These are phyloP conservation scores for Shargacucullia verbasci DNA, from an alignment of 2,888 invertebrate species.

Conservation along the genomic window DNA sequence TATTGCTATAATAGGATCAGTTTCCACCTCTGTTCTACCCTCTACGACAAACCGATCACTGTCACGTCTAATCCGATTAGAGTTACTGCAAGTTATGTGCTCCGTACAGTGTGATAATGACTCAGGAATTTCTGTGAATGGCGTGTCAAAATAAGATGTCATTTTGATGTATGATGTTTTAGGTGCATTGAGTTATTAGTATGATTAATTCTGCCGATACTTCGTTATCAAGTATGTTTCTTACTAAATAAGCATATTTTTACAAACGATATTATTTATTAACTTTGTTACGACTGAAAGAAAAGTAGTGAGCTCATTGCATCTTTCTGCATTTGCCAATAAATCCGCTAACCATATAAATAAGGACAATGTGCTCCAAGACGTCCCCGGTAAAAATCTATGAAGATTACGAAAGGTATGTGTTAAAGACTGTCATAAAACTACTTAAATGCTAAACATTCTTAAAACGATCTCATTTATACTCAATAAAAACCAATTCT, in stretches of 20 bases:
- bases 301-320: too few species aligned
- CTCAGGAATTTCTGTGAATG: constrained; percentile 37
- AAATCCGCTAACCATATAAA: too few species aligned
- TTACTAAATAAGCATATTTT: too few species aligned
- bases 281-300: too few species aligned
- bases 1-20: constrained; percentile 32
- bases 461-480: constrained; percentile 15
- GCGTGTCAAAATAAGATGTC: constrained; percentile 50
- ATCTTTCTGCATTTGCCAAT: too few species aligned
- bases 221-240: too few species aligned
- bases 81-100: constrained; percentile 46
- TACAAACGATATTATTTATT: too few species aligned
- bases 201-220: too few species aligned
- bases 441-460: neutral
- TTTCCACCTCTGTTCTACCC: constrained; percentile 34
- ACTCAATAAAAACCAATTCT: constrained; percentile 20
- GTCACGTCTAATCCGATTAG: constrained; percentile 76
- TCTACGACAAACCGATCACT: constrained; percentile 72
- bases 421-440: neutral
- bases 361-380: too few species aligned
- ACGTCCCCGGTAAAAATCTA: too few species aligned
- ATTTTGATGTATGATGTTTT: constrained; percentile 36
- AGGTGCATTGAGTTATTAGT: constrained; percentile 6
- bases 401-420: too few species aligned
- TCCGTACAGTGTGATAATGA: constrained; percentile 60